Evolutionary conservation across 2,888 invertebrate genomes (phyloP).

Genomic region (Chrysina gloriosa): DNA sequence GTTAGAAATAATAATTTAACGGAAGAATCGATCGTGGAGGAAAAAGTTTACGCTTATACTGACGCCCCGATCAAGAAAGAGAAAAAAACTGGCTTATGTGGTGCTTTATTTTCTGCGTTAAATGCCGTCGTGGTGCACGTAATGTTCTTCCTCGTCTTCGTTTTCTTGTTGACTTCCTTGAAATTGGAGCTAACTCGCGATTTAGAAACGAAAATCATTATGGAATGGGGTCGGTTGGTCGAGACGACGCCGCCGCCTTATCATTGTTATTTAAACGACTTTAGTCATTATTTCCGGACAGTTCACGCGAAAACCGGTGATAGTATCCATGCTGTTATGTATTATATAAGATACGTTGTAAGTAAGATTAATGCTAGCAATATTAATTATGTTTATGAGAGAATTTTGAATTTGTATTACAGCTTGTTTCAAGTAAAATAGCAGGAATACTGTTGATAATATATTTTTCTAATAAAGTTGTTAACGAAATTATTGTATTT

Average conservation of each 20-base stretch:
- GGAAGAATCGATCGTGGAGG: conserved; percentile 35
- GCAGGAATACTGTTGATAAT: neutral
- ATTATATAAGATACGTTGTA: conserved; percentile 13
- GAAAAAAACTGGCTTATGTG: conserved; percentile 42
- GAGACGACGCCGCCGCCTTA: conserved; percentile 49
- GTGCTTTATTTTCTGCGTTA: conserved; percentile 41
- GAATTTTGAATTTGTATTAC: conserved; percentile 21
- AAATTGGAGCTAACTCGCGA: conserved; percentile 48
- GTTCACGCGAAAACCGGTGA: conserved; percentile 30
- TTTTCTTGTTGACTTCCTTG: conserved; percentile 54
- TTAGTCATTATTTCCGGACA: conserved; percentile 41
- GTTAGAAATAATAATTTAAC: conserved; percentile 7
- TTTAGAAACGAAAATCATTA: conserved; percentile 49
- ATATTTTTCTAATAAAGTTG: conserved; percentile 31
- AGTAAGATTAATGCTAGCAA: conserved; percentile 13
- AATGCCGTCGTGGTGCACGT: conserved; percentile 40
- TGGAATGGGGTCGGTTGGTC: conserved; percentile 47
- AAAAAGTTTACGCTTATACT: conserved; percentile 26
- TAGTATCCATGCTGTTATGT: conserved; percentile 17
- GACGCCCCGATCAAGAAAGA: neutral
- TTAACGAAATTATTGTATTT: conserved; percentile 10
- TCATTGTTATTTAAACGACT: conserved; percentile 46
- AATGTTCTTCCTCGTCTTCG: conserved; percentile 42
- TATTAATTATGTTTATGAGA: conserved; percentile 26
- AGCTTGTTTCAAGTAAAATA: conserved; percentile 21